A percentile compares a stretch with the other conserved stretches of the same genome.
Evolutionary conservation across 2,888 invertebrate species (phyloP).

Genomic region (Chrysolina americana): DNA sequence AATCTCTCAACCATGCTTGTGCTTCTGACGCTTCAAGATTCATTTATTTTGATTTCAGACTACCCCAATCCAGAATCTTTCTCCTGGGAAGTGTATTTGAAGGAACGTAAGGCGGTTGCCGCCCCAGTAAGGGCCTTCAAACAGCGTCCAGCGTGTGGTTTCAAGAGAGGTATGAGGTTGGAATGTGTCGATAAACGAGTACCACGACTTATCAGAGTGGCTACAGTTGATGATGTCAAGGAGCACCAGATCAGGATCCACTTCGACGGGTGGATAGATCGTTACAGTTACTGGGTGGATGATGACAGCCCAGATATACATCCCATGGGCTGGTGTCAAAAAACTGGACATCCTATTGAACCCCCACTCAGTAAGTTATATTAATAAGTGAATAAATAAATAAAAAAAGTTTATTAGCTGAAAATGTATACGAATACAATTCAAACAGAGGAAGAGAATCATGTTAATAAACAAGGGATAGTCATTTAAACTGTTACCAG

Average conservation of each 20-base stretch:
- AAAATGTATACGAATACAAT: too few species aligned
- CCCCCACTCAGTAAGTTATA: constrained; percentile 84
- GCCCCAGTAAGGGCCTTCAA: constrained; percentile 89
- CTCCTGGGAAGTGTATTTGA: constrained; percentile 88
- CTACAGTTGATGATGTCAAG: constrained; percentile 83
- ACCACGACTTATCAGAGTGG: constrained; percentile 88
- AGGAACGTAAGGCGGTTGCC: constrained; percentile 80
- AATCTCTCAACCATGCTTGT: too few species aligned
- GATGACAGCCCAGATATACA: constrained; percentile 93
- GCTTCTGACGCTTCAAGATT: neutral
- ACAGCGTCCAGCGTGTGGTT: constrained; percentile 83
- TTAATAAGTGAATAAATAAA: too few species aligned
- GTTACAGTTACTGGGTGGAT: constrained; percentile 90
- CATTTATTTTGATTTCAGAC: constrained; percentile 68
- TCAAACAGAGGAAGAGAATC: too few species aligned
- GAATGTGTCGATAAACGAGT: constrained; percentile 90
- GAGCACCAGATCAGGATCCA: constrained; percentile 84
- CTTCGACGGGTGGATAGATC: constrained; percentile 91
- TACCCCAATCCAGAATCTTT: constrained; percentile 81
- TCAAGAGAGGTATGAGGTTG: constrained; percentile 87
- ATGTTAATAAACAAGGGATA: too few species aligned
- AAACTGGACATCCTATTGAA: constrained; percentile 89
- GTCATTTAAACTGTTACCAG: too few species aligned
- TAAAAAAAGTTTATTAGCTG: too few species aligned
- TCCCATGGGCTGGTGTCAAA: constrained; percentile 92